These are phyloP conservation scores for Catocala sponsa DNA, from an alignment of 2,888 invertebrate species.

Conservation along the genomic window DNA sequence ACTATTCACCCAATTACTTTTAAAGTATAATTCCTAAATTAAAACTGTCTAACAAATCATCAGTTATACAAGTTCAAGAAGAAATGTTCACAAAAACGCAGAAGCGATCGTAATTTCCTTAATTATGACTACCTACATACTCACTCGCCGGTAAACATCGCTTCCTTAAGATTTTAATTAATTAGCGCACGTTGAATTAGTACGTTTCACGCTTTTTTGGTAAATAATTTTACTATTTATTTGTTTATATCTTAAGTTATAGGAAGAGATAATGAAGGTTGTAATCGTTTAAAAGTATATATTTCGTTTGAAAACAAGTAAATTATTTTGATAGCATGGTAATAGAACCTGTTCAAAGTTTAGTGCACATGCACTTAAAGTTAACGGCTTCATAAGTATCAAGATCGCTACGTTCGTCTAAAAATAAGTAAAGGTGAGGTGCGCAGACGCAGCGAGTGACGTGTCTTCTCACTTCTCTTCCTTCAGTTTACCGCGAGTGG, in stretches of 20 bases:
- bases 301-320: no score
- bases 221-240: background rate
- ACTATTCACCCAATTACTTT: no score
- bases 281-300: no score
- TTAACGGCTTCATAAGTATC: conserved; percentile 56
- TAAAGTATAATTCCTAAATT: background rate
- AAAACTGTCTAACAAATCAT: conserved; percentile 13
- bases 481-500: conserved; percentile 80
- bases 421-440: conserved; percentile 81
- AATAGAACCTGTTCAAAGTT: background rate
- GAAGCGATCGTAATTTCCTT: conserved; percentile 32
- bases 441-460: conserved; percentile 84
- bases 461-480: conserved; percentile 80
- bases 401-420: conserved; percentile 58
- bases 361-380: no score
- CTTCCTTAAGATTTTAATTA: conserved; percentile 31
- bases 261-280: background rate
- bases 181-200: conserved; percentile 19
- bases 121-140: conserved; percentile 24
- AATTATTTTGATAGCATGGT: background rate
- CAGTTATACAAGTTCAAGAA: conserved; percentile 26
- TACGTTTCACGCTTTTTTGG: conserved; percentile 17
- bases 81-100: conserved; percentile 21
- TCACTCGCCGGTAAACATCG: conserved; percentile 18
- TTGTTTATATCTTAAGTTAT: background rate